These are phyloP conservation scores for Hypotaenidia okinawae DNA, from an alignment of 2,797 vertebrate species.

Conservation along the genomic window DNA sequence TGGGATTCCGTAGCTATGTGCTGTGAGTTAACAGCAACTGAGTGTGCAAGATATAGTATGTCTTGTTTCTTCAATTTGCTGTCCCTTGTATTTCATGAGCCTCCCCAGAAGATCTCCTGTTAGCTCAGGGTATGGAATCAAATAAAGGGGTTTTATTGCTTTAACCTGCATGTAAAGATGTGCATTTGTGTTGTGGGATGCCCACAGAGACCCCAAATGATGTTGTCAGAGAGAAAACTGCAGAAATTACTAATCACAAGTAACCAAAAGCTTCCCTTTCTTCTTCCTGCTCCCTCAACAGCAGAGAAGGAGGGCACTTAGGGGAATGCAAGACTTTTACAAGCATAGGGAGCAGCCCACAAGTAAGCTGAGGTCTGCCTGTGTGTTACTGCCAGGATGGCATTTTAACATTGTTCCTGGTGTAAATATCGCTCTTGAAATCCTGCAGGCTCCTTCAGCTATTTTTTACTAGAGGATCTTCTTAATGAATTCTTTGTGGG, in stretches of 20 bases:
- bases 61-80: neutral
- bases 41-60: rapidly evolving
- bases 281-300: neutral
- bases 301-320: no score
- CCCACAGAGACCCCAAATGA: rapidly evolving
- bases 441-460: neutral
- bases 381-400: rapidly evolving
- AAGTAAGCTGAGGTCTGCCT: neutral
- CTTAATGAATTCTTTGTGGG: constrained; percentile 6
- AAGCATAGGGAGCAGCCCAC: neutral
- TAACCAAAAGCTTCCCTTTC: neutral
- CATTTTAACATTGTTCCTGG: neutral
- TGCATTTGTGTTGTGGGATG: neutral
- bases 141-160: neutral
- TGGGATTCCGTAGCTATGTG: neutral
- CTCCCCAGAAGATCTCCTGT: rapidly evolving
- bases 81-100: neutral
- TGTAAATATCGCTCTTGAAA: neutral
- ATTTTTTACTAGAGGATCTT: neutral
- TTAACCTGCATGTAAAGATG: neutral
- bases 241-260: neutral
- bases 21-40: neutral
- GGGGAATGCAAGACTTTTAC: neutral
- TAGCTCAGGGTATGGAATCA: neutral
- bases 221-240: neutral